These are phyloP conservation scores for Alitta virens DNA, from an alignment of 2,888 invertebrate species.

Conservation along the genomic window DNA sequence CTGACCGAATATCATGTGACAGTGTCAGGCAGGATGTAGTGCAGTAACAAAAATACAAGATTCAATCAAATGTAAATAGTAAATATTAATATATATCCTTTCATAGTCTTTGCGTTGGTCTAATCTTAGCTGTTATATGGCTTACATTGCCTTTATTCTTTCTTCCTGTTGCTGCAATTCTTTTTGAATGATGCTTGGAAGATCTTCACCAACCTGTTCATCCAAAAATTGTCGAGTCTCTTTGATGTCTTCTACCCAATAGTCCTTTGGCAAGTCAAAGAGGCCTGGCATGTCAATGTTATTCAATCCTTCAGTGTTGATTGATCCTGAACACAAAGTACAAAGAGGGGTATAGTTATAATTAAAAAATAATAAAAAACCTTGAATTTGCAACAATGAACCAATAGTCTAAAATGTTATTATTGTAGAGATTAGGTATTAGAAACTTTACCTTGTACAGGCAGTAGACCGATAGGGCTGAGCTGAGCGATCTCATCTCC, in stretches of 20 bases:
- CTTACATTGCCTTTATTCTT: constrained; percentile 16
- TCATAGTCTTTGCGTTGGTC: too few species aligned
- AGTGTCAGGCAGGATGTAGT: too few species aligned
- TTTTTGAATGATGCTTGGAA: constrained; percentile 71
- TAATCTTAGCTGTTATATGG: too few species aligned
- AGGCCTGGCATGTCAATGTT: constrained; percentile 72
- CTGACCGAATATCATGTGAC: too few species aligned
- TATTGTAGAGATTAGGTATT: neutral
- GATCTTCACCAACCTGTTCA: constrained; percentile 81
- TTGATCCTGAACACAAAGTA: too few species aligned
- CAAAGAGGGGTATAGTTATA: too few species aligned
- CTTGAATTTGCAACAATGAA: neutral
- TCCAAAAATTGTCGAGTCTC: constrained; percentile 85
- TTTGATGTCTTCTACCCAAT: constrained; percentile 78
- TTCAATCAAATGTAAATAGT: too few species aligned
- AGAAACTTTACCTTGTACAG: constrained; percentile 20
- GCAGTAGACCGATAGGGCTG: constrained; percentile 31
- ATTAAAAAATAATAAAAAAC: neutral
- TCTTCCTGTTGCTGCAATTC: constrained; percentile 63
- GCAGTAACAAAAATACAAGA: too few species aligned
- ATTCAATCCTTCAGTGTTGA: constrained; percentile 23
- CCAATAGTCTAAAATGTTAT: too few species aligned
- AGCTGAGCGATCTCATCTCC: constrained; percentile 66
- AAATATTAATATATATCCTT: too few species aligned
- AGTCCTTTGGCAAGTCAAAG: constrained; percentile 81